Evolutionary conservation across 2,888 invertebrate genomes (phyloP), one percentile per base, ranked within the genome.

Genomic region (Scaptomyza reducta): DNA sequence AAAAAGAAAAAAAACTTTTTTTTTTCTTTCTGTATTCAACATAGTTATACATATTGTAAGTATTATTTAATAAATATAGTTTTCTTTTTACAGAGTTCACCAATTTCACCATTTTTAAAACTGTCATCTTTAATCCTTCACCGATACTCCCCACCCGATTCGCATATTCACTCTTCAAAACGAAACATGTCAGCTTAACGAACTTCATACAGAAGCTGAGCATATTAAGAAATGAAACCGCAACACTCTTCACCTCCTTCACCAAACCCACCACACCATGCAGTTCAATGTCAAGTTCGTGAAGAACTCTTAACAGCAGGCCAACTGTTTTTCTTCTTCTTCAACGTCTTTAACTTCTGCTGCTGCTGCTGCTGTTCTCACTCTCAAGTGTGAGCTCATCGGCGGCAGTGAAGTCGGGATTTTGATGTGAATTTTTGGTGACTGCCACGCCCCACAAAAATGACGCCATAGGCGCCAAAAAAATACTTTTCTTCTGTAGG

Each of bases 211-310:
- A 33, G 49, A 33, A 33, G 33, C 18, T 18, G 18, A 49, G 33
- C 18, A 33, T 47, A 18, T 47, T n/a, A 18, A 31, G 38, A 38
- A 46, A 29, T 35, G 16, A 60, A 10, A 61, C 22, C 16, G 18
- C 35, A 42, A n/a, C 6, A 16, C 3, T 22, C 11, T 27, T 6
- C 40, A 5, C 6, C 13, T 11, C 18, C 22, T 16, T 33, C 27
- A 50, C 35, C 13, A 9, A 33, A 13, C 38, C 18, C 18, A 27
- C 10, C 18, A 38, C n/a, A 5, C 40, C 22, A 45, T 50, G 38
- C n/a, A 47, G 45, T 80, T 80, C 80, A 81, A 87, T 84, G 87
- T 77, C 87, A 81, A 83, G 87, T 79, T 83, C 80, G 59, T 73
- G 80, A 64, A 56, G 27, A 38, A 18, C 46, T 49, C 18, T 53